A percentile compares a stretch with the other conserved stretches of the same genome.
phyloP scores from a whole-genome alignment of 1,140 invertebrate species.

The Probaryconus sp. region DNA sequence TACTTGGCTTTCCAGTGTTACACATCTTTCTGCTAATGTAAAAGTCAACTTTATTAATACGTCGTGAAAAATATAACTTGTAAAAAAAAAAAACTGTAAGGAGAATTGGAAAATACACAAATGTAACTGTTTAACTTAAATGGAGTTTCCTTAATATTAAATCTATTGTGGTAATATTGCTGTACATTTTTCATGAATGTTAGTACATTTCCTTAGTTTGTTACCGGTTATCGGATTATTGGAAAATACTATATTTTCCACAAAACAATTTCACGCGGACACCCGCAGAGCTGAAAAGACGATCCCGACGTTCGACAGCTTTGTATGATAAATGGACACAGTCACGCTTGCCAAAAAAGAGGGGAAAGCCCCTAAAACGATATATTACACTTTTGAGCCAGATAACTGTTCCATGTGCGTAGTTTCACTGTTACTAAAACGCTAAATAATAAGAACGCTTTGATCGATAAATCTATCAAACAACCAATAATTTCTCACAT shows the following conservation, averaged over 20 bases:
- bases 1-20: no score
- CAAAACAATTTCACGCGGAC: conserved; percentile 56
- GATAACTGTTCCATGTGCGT: conserved; percentile 35
- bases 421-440: conserved; percentile 33
- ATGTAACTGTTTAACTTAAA: neutral
- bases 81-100: no score
- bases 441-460: conserved; percentile 38
- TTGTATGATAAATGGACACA: conserved; percentile 56
- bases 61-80: no score
- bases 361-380: conserved; percentile 39
- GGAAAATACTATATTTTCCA: conserved; percentile 56
- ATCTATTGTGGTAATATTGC: conserved; percentile 44
- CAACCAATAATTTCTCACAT: conserved; percentile 21
- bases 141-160: conserved; percentile 28
- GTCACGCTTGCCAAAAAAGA: conserved; percentile 53
- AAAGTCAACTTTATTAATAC: no score
- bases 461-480: conserved; percentile 24
- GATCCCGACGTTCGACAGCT: conserved; percentile 57
- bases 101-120: no score
- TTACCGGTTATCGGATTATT: conserved; percentile 56
- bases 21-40: no score
- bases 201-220: conserved; percentile 57
- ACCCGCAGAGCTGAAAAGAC: conserved; percentile 59
- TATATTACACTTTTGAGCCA: conserved; percentile 47
- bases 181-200: conserved; percentile 47